Evolutionary conservation across 2,888 invertebrate genomes (phyloP).

Genomic region (Phortica okadai): DNA sequence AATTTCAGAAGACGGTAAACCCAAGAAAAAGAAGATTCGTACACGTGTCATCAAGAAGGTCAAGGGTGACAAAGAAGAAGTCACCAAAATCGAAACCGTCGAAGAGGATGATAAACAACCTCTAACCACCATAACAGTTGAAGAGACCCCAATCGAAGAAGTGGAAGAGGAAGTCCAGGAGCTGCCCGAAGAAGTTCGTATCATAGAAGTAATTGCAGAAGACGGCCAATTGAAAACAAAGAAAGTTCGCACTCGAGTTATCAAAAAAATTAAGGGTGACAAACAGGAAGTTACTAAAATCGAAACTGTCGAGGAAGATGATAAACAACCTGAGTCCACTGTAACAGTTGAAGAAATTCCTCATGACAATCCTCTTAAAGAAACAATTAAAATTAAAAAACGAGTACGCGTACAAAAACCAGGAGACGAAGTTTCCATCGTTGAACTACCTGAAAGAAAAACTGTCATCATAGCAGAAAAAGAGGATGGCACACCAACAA

Average conservation of each 20-base stretch:
- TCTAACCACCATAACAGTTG: constrained; percentile 55
- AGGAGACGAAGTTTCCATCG: constrained; percentile 64
- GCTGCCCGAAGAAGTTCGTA: constrained; percentile 48
- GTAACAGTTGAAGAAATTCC: constrained; percentile 51
- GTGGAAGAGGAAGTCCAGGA: constrained; percentile 41
- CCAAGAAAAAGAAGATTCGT: constrained; percentile 49
- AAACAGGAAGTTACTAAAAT: constrained; percentile 58
- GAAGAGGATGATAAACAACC: constrained; percentile 73
- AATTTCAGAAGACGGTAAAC: constrained; percentile 49
- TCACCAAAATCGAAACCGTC: constrained; percentile 76
- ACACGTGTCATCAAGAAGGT: constrained; percentile 56
- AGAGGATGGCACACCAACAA: constrained; percentile 73
- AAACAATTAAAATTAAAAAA: constrained; percentile 58
- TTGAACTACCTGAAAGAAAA: constrained; percentile 73
- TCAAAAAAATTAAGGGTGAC: constrained; percentile 56
- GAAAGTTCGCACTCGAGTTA: constrained; percentile 55
- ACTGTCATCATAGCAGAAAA: constrained; percentile 74
- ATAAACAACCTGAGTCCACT: constrained; percentile 51
- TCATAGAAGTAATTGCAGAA: constrained; percentile 51
- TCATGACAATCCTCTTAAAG: constrained; percentile 41
- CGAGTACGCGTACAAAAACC: constrained; percentile 63
- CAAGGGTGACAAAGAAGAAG: constrained; percentile 68
- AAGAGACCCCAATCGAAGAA: constrained; percentile 37
- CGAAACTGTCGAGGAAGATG: constrained; percentile 57
- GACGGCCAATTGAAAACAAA: constrained; percentile 55